phyloP scores from a whole-genome alignment of 2,888 invertebrate species.

The Macrosoma leucophasiata region DNA sequence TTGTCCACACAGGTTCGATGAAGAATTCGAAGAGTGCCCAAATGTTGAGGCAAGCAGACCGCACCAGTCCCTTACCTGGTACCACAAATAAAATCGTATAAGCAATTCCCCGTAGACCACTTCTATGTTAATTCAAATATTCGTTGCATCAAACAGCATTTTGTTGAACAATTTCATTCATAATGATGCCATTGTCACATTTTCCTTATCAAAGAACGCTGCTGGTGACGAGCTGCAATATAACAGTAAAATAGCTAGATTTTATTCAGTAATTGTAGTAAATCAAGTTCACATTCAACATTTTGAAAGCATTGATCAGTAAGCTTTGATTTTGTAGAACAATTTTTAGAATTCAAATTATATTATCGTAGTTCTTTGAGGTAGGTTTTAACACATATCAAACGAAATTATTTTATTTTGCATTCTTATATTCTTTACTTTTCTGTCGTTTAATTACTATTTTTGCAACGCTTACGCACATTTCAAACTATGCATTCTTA shows the following conservation, averaged over 20 bases:
- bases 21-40: slow-evolving; percentile 81
- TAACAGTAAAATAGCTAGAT: slow-evolving; percentile 18
- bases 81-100: slow-evolving; percentile 59
- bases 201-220: slow-evolving; percentile 41
- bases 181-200: slow-evolving; percentile 39
- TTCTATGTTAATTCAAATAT: slow-evolving; percentile 46
- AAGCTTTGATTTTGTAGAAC: slow-evolving; percentile 6
- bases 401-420: no score
- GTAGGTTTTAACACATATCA: no score
- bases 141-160: slow-evolving; percentile 53
- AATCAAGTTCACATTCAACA: slow-evolving; percentile 7
- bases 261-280: slow-evolving; percentile 11
- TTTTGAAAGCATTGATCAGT: slow-evolving; percentile 4
- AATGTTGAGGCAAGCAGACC: slow-evolving; percentile 79
- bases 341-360: slow-evolving; percentile 2
- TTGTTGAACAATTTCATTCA: slow-evolving; percentile 43
- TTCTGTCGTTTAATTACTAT: slow-evolving; percentile 25
- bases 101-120: slow-evolving; percentile 59
- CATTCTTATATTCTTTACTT: slow-evolving; percentile 25
- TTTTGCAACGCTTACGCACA: slow-evolving; percentile 66
- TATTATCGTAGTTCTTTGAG: slow-evolving; percentile 9
- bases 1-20: slow-evolving; percentile 77
- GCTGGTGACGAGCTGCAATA: slow-evolving; percentile 51
- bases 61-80: slow-evolving; percentile 77
- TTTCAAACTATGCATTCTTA: slow-evolving; percentile 35